phyloP scores from a whole-genome alignment of 2,888 invertebrate species.

The Cetonia aurata region DNA sequence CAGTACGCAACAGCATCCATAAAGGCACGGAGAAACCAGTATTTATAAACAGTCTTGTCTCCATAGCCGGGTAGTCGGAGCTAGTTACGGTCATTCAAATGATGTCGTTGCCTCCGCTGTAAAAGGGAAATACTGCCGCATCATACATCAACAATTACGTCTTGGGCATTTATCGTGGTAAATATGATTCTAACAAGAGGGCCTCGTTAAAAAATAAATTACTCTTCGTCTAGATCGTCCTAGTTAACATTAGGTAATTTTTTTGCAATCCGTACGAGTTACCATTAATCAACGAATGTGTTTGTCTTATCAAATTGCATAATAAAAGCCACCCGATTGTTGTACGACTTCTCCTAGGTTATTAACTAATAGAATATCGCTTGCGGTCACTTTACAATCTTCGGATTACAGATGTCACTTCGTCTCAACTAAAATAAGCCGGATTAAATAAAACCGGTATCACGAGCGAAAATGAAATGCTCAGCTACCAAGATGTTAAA shows the following conservation, averaged over 20 bases:
- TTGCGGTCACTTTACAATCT: neutral
- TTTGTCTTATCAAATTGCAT: slow-evolving; percentile 7
- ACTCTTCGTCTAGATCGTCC: slow-evolving; percentile 25
- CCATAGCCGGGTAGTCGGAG: slow-evolving; percentile 4
- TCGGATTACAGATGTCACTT: slow-evolving; percentile 21
- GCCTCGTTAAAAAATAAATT: slow-evolving; percentile 37
- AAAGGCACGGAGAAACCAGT: slow-evolving; percentile 35
- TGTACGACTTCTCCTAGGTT: no score
- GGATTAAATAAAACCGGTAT: slow-evolving; percentile 23
- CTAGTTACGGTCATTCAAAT: slow-evolving; percentile 39
- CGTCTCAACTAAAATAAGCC: slow-evolving; percentile 10
- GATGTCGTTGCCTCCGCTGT: slow-evolving; percentile 37
- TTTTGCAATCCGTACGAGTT: no score
- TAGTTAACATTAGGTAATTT: slow-evolving; percentile 4
- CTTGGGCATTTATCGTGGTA: slow-evolving; percentile 32
- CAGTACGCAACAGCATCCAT: slow-evolving; percentile 22
- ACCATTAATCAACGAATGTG: neutral
- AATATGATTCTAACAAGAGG: slow-evolving; percentile 37
- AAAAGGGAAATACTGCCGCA: slow-evolving; percentile 32
- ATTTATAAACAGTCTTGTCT: slow-evolving; percentile 28
- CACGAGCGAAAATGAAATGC: slow-evolving; percentile 19
- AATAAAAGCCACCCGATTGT: slow-evolving; percentile 9
- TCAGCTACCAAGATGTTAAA: neutral
- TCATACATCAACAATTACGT: slow-evolving; percentile 39
- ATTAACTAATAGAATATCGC: neutral